Evolutionary conservation across 2,797 vertebrate species (phyloP), one percentile per base, ranked within the genome.

Genomic region (Aeoliscus strigatus): DNA sequence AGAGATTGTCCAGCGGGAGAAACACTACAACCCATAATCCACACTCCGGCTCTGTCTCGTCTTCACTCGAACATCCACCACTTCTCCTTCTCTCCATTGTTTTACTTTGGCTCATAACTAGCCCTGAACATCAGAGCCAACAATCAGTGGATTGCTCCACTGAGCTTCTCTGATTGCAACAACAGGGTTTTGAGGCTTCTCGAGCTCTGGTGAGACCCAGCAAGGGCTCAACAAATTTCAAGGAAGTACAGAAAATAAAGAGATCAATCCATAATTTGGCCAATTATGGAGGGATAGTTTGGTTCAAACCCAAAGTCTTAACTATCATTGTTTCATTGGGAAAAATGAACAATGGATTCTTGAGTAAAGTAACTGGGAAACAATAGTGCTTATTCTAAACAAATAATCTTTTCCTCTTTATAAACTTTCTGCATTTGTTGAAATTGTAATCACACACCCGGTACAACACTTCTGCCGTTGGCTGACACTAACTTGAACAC

Each of bases 191-290:
- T 44, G 66, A 63, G 54, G 64, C 44, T 54, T 69, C 15, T 51
- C 2, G 12, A 38, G 35, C 29, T 2, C 36, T 27, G 8, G 29
- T 4, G 7, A 45, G 49, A 56, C 56, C 40, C 25, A 16, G 58
- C 17, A 25, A 31, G 25, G 51, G 66, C 72, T 64, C 25, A n/a
- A n/a, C 60, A 68, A 77, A 60, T 72, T 64, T 32, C 44, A 59
- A 70, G 51, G 50, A 62, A 42, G 55, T 56, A 38, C 61, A 56
- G 75, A 69, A 77, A 78, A 73, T 66, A 73, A 75, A 73, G 61
- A 75, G 51, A 71, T 70, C 57, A 46, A 46, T 51, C n/a, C n/a
- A n/a, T n/a, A n/a, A n/a, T 53, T 43, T 45, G 56, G 39, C 54
- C 5, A 39, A 34, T 51, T 54, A 25, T 0, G 9, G 52, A 46